Evolutionary conservation across 2,888 invertebrate species (phyloP).

Genomic region (Rotaria macrura): DNA sequence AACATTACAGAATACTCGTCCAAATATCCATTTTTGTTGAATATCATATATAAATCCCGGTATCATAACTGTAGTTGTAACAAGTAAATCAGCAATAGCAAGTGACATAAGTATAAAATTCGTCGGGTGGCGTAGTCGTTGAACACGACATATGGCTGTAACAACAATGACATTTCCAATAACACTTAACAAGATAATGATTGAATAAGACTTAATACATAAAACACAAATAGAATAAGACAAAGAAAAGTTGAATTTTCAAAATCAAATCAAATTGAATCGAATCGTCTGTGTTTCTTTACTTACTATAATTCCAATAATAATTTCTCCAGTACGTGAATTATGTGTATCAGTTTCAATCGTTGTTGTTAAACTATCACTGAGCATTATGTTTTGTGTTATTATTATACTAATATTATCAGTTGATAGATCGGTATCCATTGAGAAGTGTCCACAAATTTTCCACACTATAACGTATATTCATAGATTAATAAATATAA

Average conservation of each 20-base stretch:
- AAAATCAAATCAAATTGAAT: background rate
- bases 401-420: background rate
- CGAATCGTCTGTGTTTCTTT: no score
- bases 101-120: slow-evolving; percentile 30
- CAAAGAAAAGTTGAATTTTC: background rate
- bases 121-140: slow-evolving; percentile 27
- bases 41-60: slow-evolving; percentile 29
- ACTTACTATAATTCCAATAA: background rate
- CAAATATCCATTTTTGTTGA: slow-evolving; percentile 29
- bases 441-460: background rate
- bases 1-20: slow-evolving; percentile 28
- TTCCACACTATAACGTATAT: background rate
- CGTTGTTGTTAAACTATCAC: background rate
- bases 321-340: background rate
- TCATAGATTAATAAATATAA: background rate
- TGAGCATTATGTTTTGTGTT: background rate
- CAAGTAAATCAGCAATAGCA: slow-evolving; percentile 30
- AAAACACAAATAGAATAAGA: background rate
- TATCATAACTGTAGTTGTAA: slow-evolving; percentile 32
- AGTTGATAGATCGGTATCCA: background rate
- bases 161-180: slow-evolving; percentile 32
- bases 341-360: background rate
- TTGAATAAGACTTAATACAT: background rate
- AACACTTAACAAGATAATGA: slow-evolving; percentile 26
- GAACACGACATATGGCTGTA: slow-evolving; percentile 25